Evolutionary conservation across 2,113 vertebrate genomes (phyloP), one percentile per base, ranked within the genome.

Genomic region (Lichenostomus cassidix): DNA sequence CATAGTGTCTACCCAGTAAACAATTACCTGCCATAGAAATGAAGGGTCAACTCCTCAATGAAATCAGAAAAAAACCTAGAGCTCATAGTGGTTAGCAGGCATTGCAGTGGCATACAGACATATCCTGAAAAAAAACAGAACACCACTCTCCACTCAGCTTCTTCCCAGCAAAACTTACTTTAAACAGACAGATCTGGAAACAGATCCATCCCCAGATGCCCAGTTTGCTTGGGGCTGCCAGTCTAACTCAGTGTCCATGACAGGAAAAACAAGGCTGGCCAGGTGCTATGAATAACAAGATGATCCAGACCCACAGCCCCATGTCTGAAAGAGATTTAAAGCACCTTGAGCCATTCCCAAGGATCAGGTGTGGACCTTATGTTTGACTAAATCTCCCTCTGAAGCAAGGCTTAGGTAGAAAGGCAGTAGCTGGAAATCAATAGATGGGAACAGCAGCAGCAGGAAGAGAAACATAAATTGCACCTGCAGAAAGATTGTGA

Each of bases 401-500:
- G 76, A 60, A 78, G 55, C 46, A 28, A 70, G 70, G 63, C 42
- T 92, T 69, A 42, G 46, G 70, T 46, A 63, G 50, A 94, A 88
- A 95, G 50, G 79, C 83, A 88, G 82, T 83, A 90, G 67, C 50
- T 83, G 83, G 68, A 77, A 94, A 92, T 80, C 90, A 83, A 89
- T 74, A 86, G 71, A 62, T 67, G 50, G 63, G 50, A 83, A 55
- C 58, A 86, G 68, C 85, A 94, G 85, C 71, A 70, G 83, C 59
- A 88, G 33, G 55, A 92, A 95, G 75, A 93, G 59, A 93, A 94
- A 90, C 35, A 87, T 53, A 80, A 79, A 90, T 62, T 87, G 87
- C 49, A 91, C 31, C 67, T 94, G 74, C 53, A 76, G 79, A 86
- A 90, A 69, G 85, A 85, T 3, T 81, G 68, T 9, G 50, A 58